Evolutionary conservation across 2,797 vertebrate genomes (phyloP), one percentile per base, ranked within the genome.

Genomic region (Alca torda): DNA sequence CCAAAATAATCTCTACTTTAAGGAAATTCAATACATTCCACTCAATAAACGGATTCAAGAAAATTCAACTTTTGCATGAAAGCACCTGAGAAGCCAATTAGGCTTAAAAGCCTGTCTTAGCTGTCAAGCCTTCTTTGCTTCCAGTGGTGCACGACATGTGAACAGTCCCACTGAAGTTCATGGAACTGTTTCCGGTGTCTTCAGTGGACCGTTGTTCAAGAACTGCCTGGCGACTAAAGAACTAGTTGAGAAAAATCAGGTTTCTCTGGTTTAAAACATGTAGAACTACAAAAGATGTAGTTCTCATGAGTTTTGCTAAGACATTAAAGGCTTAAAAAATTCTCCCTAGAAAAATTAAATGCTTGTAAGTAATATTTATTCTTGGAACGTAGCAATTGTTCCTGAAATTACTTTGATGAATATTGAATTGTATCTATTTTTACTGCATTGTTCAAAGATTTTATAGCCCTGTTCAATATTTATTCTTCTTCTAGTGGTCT

Each of bases 341-440:
- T 93, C n/a, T 82, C 28, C 4, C 8, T 46, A 68, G 45, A 56
- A 13, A 46, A 95, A 93, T 87, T 70, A 88, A 80, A 73, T 73
- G 13, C 46, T 89, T 90, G 5, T 80, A 70, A 84, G 74, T 76
- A 80, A 61, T 80, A 83, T 64, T 94, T 21, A 3, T 96, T 91
- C 43, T 84, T 85, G 51, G 33, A 95, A 78, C 63, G 17, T 46
- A 78, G 33, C 31, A 84, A 89, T 89, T 93, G 45, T 92, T 91
- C 53, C 64, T 84, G 75, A 92, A 94, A 92, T 91, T 93, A 68
- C 67, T 89, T 69, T 75, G 82, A 80, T 84, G 79, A 85, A 78
- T 93, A 83, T 89, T 88, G 86, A 94, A 92, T 90, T 95, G 33
- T 56, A 80, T 77, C 56, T 93, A 77, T 94, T 93, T 89, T 94